Base-by-base conservation (phyloP, 2,797 vertebrate species). In the Podarcis lilfordi region DNA sequence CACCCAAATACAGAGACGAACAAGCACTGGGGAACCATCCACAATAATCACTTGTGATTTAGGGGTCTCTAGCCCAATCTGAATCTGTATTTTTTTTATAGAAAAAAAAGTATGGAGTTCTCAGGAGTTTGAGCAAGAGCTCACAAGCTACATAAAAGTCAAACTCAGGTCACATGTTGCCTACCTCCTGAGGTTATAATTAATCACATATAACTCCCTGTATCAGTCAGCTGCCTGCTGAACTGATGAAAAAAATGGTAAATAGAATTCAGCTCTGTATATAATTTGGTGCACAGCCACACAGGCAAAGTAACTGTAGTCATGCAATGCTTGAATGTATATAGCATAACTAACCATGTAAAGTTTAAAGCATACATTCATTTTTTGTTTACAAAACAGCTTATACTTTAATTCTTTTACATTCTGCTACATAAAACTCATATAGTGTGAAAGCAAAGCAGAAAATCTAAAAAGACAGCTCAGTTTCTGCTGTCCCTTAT, bases 101-200 rank as follows among this genome's bases (percentile, higher is more conserved):
- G 3, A 3, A 5, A 21, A 19, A 17, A 21, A 61, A 17, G n/a
- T 72, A 23, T 84, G 35, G 55, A 88, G 13, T 83, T 59, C 61
- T 77, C 23, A 19, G 27, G 61, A 59, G 68, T 84, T 55, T 25
- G 21, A 74, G 50, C 82, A 79, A 84, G 61, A 78, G 27, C 4
- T n/a, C 19, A 32, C 17, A 68, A 69, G 10, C n/a, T 23, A 72
- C 25, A 29, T 35, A 80, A 80, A 74, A 85, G n/a, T 50, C 4
- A 78, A 86, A 66, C 27, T 80, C 75, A 61, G 50, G 40, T 85
- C 77, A 64, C 59, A 11, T 61, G 35, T 84, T 85, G 37, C 37
- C 50, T 81, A 64, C 77, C 59, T 85, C 83, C 88, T 50, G 17
- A 37, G 59, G 69, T 55, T 76, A 66, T 85, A 76, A 40, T 77